phyloP scores from a whole-genome alignment of 2,888 invertebrate species.

The Acronicta alni region DNA sequence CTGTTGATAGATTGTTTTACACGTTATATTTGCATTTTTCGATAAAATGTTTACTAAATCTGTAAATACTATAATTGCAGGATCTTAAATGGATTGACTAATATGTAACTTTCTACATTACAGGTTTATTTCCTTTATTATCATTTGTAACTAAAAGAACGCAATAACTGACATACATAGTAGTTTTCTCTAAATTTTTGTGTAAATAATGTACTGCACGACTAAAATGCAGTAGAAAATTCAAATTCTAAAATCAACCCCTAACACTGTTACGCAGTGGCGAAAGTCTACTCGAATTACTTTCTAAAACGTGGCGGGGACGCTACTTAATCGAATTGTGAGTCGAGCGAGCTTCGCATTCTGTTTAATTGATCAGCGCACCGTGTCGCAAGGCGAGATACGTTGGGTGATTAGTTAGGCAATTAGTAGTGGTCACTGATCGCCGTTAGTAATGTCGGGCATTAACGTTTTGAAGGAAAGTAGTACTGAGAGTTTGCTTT shows the following conservation, averaged over 20 bases:
- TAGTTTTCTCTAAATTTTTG: not conserved
- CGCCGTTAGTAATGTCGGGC: conserved; percentile 37
- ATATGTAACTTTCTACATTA: no score
- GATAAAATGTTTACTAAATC: no score
- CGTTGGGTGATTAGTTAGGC: conserved; percentile 49
- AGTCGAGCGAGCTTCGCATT: conserved; percentile 61
- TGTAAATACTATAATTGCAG: no score
- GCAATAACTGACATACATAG: no score
- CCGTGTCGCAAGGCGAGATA: conserved; percentile 48
- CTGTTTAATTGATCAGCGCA: conserved; percentile 68
- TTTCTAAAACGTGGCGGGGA: conserved; percentile 67
- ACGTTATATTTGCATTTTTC: no score
- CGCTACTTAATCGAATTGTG: conserved; percentile 70
- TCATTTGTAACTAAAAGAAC: no score
- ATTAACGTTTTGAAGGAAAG: conserved; percentile 18
- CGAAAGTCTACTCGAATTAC: conserved; percentile 72
- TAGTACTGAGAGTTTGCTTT: conserved; percentile 3
- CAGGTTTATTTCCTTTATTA: no score
- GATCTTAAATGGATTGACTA: no score
- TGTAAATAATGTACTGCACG: conserved; percentile 3
- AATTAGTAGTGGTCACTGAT: conserved; percentile 62
- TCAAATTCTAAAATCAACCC: conserved; percentile 54
- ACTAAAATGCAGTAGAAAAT: conserved; percentile 36
- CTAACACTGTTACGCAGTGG: conserved; percentile 60
- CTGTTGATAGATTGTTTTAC: not conserved